A percentile compares a stretch with the other conserved stretches of the same genome.
These are phyloP conservation scores for Saxicola maurus DNA, from an alignment of 2,797 vertebrate genomes.

Conservation along the genomic window DNA sequence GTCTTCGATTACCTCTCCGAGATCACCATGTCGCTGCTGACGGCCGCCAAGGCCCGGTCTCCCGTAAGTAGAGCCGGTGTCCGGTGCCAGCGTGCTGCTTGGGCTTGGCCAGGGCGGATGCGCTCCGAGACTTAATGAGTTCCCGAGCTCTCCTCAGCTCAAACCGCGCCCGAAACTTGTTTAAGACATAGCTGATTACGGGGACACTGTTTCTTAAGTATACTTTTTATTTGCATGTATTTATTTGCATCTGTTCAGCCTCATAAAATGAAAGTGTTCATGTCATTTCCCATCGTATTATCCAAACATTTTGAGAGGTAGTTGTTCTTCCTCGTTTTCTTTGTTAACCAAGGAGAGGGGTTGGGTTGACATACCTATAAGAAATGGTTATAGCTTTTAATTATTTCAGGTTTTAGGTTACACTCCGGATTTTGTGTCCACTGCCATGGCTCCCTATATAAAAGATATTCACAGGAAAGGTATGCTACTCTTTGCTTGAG, in stretches of 20 bases:
- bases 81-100: not conserved
- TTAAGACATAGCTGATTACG: fast-evolving
- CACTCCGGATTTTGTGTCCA: conserved; percentile 81
- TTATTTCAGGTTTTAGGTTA: conserved; percentile 78
- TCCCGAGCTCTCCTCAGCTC: not conserved
- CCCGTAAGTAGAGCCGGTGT: conserved; percentile 72
- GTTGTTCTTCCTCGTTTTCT: not conserved
- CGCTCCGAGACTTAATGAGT: fast-evolving
- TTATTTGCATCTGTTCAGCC: fast-evolving
- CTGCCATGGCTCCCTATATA: conserved; percentile 79
- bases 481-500: not conserved
- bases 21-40: conserved; percentile 86
- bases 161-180: fast-evolving
- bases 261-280: fast-evolving
- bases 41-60: conserved; percentile 76
- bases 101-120: not conserved
- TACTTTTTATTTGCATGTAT: fast-evolving
- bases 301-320: fast-evolving
- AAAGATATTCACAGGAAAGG: conserved; percentile 85
- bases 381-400: not conserved
- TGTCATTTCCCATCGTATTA: fast-evolving
- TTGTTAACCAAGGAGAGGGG: not conserved
- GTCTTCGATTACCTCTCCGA: conserved; percentile 89
- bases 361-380: not conserved
- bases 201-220: fast-evolving